A percentile compares a stretch with the other conserved stretches of the same genome.
These are phyloP conservation scores for Probaryconus sp. DNA, from an alignment of 1,140 invertebrate species.

Conservation along the genomic window DNA sequence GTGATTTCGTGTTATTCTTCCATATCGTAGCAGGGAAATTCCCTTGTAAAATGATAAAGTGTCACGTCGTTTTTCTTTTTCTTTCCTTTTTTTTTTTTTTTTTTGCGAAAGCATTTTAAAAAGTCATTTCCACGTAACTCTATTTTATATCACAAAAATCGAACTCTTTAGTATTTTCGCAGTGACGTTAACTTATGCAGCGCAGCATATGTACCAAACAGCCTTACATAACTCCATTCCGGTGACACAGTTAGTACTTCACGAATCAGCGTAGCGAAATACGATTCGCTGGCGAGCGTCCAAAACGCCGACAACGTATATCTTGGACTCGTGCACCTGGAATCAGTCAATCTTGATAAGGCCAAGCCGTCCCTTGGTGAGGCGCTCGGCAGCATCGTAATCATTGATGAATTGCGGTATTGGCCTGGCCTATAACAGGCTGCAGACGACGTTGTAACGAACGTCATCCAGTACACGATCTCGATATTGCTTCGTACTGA, in stretches of 20 bases:
- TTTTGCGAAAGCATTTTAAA: too few relatives aligned
- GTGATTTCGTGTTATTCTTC: background rate
- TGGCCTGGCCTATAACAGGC: slow-evolving; percentile 12
- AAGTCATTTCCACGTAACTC: too few relatives aligned
- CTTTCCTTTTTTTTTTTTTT: too few relatives aligned
- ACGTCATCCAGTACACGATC: slow-evolving; percentile 29
- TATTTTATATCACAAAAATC: too few relatives aligned
- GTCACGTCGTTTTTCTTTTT: too few relatives aligned
- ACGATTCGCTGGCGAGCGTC: slow-evolving; percentile 16
- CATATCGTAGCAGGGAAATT: background rate
- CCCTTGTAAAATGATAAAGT: too few relatives aligned
- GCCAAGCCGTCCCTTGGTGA: slow-evolving; percentile 25
- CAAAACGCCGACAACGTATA: background rate
- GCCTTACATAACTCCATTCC: background rate
- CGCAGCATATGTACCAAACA: background rate
- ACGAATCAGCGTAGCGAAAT: background rate
- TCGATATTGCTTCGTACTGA: slow-evolving; percentile 23
- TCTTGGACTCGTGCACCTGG: slow-evolving; percentile 11
- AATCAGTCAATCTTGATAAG: slow-evolving; percentile 37
- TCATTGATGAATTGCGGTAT: slow-evolving; percentile 46
- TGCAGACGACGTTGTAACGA: slow-evolving; percentile 17
- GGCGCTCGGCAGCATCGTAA: slow-evolving; percentile 10
- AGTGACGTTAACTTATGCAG: too few relatives aligned
- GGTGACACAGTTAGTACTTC: slow-evolving; percentile 18
- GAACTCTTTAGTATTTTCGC: too few relatives aligned